These are phyloP conservation scores for Chaitophorus viminalis DNA, from an alignment of 2,888 invertebrate species.

Conservation along the genomic window DNA sequence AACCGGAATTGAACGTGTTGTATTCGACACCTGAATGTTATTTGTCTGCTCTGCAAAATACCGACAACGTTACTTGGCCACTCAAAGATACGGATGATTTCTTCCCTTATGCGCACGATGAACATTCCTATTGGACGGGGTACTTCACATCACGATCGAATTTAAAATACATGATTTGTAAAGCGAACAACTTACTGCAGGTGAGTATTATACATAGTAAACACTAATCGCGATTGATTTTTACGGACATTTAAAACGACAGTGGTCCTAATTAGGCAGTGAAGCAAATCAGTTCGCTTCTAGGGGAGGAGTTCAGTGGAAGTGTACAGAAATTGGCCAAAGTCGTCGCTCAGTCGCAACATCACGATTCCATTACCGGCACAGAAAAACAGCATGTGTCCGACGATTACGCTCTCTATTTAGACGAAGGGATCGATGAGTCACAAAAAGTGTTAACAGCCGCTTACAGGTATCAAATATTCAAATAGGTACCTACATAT, in stretches of 20 bases:
- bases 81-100: conserved; percentile 72
- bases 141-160: conserved; percentile 74
- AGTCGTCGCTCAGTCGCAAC: conserved; percentile 63
- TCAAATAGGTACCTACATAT: too few species aligned
- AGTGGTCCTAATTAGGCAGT: conserved; percentile 56
- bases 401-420: conserved; percentile 63
- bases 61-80: conserved; percentile 67
- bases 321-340: conserved; percentile 62
- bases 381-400: conserved; percentile 64
- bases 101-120: conserved; percentile 75
- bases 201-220: conserved; percentile 66
- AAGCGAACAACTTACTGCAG: conserved; percentile 71
- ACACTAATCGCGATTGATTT: neutral
- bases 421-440: conserved; percentile 62
- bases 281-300: conserved; percentile 63
- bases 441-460: conserved; percentile 61
- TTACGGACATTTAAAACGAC: neutral
- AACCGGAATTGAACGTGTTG: conserved; percentile 73
- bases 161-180: conserved; percentile 70
- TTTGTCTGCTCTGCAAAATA: conserved; percentile 70
- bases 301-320: conserved; percentile 61
- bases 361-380: conserved; percentile 64
- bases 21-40: conserved; percentile 75
- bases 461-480: conserved; percentile 60
- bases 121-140: conserved; percentile 80